Conservation (phyloP, 2,888 invertebrate genomes). For the Leucozona laternaria region DNA sequence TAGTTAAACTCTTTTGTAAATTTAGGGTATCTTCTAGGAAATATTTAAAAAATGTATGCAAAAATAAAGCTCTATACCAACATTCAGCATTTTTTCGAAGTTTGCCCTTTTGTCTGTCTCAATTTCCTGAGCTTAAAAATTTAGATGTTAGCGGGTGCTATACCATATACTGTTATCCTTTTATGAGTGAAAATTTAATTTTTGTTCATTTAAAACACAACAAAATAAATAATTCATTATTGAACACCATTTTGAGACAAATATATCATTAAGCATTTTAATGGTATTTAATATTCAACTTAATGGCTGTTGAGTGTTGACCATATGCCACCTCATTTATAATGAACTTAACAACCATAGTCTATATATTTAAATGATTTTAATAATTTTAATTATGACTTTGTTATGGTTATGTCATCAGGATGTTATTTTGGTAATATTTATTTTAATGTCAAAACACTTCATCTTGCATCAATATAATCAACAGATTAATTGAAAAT, state of each 20-base stretch:
- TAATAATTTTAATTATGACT: conserved; percentile 7
- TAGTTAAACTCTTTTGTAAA: too few species aligned
- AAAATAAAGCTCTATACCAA: too few species aligned
- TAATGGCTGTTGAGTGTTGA: background rate
- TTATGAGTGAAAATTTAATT: background rate
- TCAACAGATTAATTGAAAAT: background rate
- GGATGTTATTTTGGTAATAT: conserved; percentile 14
- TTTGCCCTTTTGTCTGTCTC: too few species aligned
- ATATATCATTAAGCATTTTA: background rate
- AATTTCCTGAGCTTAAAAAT: too few species aligned
- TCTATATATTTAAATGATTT: background rate
- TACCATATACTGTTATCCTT: background rate
- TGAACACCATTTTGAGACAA: background rate
- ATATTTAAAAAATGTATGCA: too few species aligned
- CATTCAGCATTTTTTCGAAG: too few species aligned
- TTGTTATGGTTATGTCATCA: background rate
- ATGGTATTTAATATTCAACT: conserved; percentile 1
- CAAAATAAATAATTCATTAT: background rate
- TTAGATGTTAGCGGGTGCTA: too few species aligned
- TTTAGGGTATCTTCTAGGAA: too few species aligned
- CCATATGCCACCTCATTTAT: conserved; percentile 6
- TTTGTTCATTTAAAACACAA: conserved; percentile 8
- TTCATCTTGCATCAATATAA: background rate
- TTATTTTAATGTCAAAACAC: background rate
- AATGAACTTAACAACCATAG: background rate